These are phyloP conservation scores for Kradibia gibbosae DNA, from an alignment of 1,140 invertebrate species.

Conservation along the genomic window DNA sequence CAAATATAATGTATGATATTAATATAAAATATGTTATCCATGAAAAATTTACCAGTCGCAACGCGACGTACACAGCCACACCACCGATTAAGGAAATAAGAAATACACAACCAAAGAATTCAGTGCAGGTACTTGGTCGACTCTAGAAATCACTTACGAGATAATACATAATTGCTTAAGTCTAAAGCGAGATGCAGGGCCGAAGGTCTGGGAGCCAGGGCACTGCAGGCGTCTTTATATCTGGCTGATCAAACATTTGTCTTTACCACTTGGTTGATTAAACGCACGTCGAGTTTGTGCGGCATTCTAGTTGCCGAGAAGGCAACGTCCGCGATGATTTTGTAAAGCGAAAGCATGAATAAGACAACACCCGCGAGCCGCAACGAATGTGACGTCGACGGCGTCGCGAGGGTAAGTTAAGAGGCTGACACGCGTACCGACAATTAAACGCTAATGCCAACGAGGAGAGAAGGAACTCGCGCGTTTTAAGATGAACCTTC, in stretches of 20 bases:
- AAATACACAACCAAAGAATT: neutral
- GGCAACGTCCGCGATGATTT: neutral
- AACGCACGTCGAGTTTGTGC: conserved; percentile 41
- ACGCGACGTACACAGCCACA: neutral
- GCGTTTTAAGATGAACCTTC: neutral
- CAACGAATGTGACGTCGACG: neutral
- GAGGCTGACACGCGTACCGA: neutral
- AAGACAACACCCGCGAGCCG: neutral
- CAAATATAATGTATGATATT: too few relatives aligned
- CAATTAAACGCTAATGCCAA: conserved; percentile 26
- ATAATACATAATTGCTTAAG: conserved; percentile 38
- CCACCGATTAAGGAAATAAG: neutral
- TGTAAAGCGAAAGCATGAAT: neutral
- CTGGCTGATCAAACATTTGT: conserved; percentile 50
- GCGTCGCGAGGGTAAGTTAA: neutral
- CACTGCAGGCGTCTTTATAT: neutral
- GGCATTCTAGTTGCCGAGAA: neutral
- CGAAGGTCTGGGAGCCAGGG: neutral
- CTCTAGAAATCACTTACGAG: too few relatives aligned
- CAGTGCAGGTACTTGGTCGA: too few relatives aligned
- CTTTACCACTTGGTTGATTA: conserved; percentile 43
- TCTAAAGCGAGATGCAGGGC: conserved; percentile 25
- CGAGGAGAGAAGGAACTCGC: neutral
- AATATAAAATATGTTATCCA: too few relatives aligned
- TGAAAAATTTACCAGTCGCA: too few relatives aligned